Evolutionary conservation across 2,113 vertebrate species (phyloP).

Genomic region (Australoheros scitulus): DNA sequence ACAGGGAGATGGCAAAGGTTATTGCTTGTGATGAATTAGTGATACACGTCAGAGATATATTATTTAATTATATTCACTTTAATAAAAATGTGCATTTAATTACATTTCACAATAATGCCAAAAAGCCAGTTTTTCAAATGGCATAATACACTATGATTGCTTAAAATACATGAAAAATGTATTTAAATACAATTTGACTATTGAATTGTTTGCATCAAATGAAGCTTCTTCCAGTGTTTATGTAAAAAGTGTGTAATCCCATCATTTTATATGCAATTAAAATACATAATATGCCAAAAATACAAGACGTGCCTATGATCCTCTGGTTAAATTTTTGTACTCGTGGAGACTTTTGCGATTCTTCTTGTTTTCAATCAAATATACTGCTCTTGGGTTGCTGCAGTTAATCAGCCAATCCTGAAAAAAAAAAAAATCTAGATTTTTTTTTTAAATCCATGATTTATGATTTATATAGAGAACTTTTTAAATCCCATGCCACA

Average conservation of each 20-base stretch:
- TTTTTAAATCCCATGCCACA: neutral
- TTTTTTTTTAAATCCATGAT: neutral
- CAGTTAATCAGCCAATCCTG: neutral
- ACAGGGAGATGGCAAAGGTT: neutral
- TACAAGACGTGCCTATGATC: neutral
- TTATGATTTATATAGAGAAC: neutral
- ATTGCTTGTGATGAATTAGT: neutral
- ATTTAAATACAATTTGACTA: neutral
- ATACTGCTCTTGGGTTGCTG: neutral
- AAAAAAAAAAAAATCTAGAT: fast-evolving
- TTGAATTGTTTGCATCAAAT: no score
- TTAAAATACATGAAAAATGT: neutral
- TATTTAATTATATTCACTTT: neutral
- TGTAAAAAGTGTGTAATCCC: neutral
- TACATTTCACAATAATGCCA: neutral
- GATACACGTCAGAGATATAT: neutral
- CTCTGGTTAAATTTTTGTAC: neutral
- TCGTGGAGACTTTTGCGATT: neutral
- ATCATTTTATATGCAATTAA: neutral
- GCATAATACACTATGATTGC: neutral
- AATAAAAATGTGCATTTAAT: neutral
- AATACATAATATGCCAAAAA: neutral
- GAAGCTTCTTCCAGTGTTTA: no score
- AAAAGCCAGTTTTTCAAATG: neutral
- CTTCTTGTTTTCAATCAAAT: neutral